phyloP scores from a whole-genome alignment of 2,113 vertebrate species.

The Ceyx margarethae region DNA sequence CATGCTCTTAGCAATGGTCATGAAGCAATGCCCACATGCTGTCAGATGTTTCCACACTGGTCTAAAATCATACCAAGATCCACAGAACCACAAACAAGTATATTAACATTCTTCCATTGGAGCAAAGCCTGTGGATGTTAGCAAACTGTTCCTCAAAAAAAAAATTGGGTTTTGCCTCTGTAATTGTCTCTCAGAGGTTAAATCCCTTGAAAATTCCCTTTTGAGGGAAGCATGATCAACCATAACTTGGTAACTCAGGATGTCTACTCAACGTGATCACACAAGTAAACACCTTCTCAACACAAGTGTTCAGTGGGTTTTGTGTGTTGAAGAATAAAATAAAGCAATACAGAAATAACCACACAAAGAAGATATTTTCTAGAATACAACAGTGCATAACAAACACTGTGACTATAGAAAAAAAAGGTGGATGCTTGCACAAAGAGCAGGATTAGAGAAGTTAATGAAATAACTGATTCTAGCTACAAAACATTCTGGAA shows the following conservation, averaged over 20 bases:
- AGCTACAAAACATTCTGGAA: conserved; percentile 46
- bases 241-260: not conserved
- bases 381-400: not conserved
- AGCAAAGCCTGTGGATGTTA: not conserved
- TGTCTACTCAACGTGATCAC: not conserved
- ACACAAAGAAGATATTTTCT: not conserved
- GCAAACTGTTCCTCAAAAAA: not conserved
- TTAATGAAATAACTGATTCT: not conserved
- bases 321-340: not conserved
- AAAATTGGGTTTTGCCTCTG: not conserved
- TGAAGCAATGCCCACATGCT: not conserved
- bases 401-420: not conserved
- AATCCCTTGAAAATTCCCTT: not conserved
- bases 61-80: conserved; percentile 29
- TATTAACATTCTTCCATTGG: not conserved
- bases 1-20: not conserved
- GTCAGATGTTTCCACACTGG: conserved; percentile 4
- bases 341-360: not conserved
- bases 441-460: not conserved
- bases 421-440: not conserved
- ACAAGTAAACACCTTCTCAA: not conserved
- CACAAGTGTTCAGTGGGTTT: not conserved
- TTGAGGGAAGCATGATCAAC: not conserved
- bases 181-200: not conserved
- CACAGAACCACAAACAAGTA: not conserved